Evolutionary conservation across 1,140 invertebrate species (phyloP).

Genomic region (Oryzaephilus surinamensis): DNA sequence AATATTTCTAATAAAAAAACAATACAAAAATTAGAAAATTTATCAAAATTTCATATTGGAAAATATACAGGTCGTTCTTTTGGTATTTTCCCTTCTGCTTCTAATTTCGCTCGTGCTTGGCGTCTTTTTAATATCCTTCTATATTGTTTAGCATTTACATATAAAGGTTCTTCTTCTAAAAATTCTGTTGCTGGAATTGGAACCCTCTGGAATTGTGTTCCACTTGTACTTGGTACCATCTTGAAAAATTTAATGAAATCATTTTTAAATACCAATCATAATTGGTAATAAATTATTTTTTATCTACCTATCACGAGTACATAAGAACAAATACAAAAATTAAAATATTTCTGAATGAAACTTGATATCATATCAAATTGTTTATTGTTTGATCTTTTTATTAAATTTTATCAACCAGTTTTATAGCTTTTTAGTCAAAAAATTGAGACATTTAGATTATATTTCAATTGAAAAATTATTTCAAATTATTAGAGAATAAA

Average conservation of each 20-base stretch:
- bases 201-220: conserved; percentile 50
- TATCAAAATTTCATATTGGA: background rate
- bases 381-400: too few relatives aligned
- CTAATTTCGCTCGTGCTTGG: conserved; percentile 81
- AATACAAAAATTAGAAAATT: conserved; percentile 12
- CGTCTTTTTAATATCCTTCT: conserved; percentile 83
- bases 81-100: conserved; percentile 89
- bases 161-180: conserved; percentile 86
- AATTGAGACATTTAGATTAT: too few relatives aligned
- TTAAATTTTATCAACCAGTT: too few relatives aligned
- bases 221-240: conserved; percentile 54
- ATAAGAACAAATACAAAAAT: too few relatives aligned
- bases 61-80: conserved; percentile 79
- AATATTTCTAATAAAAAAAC: conserved; percentile 74
- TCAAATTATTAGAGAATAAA: too few relatives aligned
- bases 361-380: too few relatives aligned
- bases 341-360: too few relatives aligned
- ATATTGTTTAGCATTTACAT: conserved; percentile 99
- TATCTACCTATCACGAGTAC: too few relatives aligned
- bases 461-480: too few relatives aligned
- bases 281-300: conserved; percentile 1
- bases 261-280: conserved; percentile 5
- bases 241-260: too few relatives aligned
- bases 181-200: conserved; percentile 59
- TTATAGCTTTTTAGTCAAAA: too few relatives aligned